Evolutionary conservation across 2,888 invertebrate species (phyloP).

Genomic region (Melanargia galathea): DNA sequence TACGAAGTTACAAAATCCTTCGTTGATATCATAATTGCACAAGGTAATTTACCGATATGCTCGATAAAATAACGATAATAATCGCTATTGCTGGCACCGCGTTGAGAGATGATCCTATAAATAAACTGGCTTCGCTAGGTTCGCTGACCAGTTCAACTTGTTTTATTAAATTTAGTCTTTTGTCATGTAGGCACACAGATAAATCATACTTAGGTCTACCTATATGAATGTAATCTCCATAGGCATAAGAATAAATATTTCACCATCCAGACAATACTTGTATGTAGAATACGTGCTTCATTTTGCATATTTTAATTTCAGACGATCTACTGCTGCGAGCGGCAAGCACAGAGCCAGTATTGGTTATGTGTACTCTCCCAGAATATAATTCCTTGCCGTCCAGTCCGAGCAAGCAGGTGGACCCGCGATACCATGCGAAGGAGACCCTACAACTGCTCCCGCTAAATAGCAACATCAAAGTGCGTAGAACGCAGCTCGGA

Average conservation of each 20-base stretch:
- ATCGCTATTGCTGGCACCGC: constrained; percentile 40
- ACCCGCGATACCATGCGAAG: constrained; percentile 80
- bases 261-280: constrained; percentile 3
- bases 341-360: constrained; percentile 84
- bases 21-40: constrained; percentile 42
- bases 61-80: constrained; percentile 42
- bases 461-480: constrained; percentile 64
- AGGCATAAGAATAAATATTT: constrained; percentile 11
- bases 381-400: constrained; percentile 74
- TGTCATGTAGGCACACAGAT: constrained; percentile 36
- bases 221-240: constrained; percentile 16
- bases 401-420: constrained; percentile 78
- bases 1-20: constrained; percentile 35
- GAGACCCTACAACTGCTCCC: constrained; percentile 77
- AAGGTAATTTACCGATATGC: constrained; percentile 41
- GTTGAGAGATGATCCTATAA: constrained; percentile 42
- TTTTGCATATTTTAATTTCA: constrained; percentile 50
- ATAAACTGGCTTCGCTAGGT: constrained; percentile 41
- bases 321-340: constrained; percentile 83
- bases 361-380: constrained; percentile 85
- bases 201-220: constrained; percentile 28
- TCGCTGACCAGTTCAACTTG: constrained; percentile 36
- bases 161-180: constrained; percentile 42
- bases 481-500: constrained; percentile 82
- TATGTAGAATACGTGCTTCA: constrained; percentile 3